Percentiles rank a stretch among this genome's conserved stretches.
Evolutionary conservation across 2,888 invertebrate species (phyloP).

Genomic region (Mechanitis mazaeus): DNA sequence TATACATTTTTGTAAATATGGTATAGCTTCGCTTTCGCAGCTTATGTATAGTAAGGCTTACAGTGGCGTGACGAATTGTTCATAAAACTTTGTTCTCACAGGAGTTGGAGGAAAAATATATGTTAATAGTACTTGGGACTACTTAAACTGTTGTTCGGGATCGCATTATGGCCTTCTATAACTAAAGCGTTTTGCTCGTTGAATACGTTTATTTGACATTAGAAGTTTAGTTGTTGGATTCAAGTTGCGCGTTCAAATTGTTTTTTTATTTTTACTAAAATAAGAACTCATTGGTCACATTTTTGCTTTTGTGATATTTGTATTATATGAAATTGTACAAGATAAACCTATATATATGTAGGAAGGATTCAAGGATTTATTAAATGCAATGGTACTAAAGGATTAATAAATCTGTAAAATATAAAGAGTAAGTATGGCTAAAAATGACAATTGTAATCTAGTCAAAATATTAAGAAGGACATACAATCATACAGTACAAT

Average conservation of each 20-base stretch:
- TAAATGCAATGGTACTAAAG: no score
- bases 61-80: conserved; percentile 28
- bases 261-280: no score
- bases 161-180: conserved; percentile 26
- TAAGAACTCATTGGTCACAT: no score
- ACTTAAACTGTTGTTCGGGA: conserved; percentile 31
- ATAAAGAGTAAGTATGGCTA: no score
- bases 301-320: no score
- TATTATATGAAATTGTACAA: no score
- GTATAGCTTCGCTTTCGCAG: conserved; percentile 13
- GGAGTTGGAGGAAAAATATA: conserved; percentile 32
- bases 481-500: no score
- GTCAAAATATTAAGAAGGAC: no score
- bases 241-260: neutral
- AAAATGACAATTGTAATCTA: no score
- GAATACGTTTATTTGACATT: conserved; percentile 12
- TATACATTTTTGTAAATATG: neutral
- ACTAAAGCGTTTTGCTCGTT: conserved; percentile 14
- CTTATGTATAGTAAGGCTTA: neutral
- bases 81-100: conserved; percentile 27
- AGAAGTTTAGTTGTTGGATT: neutral
- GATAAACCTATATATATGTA: neutral
- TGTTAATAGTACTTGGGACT: conserved; percentile 33
- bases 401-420: no score
- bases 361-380: neutral